phyloP scores from a whole-genome alignment of 2,113 vertebrate genomes.

The Pipa parva region DNA sequence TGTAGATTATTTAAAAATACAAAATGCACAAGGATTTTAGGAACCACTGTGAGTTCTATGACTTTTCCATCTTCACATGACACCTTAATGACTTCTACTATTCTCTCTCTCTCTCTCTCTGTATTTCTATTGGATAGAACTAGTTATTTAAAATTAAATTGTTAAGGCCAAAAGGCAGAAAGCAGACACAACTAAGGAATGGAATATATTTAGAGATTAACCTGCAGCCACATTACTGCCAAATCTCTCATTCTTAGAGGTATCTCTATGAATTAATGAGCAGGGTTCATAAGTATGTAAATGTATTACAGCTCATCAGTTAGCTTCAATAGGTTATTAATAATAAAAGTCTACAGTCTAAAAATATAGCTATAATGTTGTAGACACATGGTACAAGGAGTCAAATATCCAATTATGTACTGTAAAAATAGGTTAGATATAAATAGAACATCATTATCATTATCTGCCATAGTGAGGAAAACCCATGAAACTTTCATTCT shows the following conservation, averaged over 20 bases:
- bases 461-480: not conserved
- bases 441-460: not conserved
- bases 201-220: not conserved
- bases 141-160: conserved; percentile 26
- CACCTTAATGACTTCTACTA: too few species aligned
- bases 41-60: too few species aligned
- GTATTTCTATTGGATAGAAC: conserved; percentile 23
- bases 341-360: conserved; percentile 47
- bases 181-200: conserved; percentile 3
- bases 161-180: conserved; percentile 1
- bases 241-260: conserved; percentile 34
- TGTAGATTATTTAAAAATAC: too few species aligned
- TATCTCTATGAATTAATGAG: conserved; percentile 49
- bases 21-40: too few species aligned
- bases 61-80: too few species aligned
- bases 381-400: conserved; percentile 32
- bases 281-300: conserved; percentile 45
- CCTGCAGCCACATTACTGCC: conserved; percentile 39
- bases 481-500: not conserved
- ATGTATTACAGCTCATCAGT: conserved; percentile 50
- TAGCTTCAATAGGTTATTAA: conserved; percentile 51
- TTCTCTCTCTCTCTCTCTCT: too few species aligned
- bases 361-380: conserved; percentile 50
- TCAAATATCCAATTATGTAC: conserved; percentile 2
- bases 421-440: conserved; percentile 3